These are phyloP conservation scores for Potorous gilbertii DNA, from an alignment of 2,797 vertebrate species.

Conservation along the genomic window DNA sequence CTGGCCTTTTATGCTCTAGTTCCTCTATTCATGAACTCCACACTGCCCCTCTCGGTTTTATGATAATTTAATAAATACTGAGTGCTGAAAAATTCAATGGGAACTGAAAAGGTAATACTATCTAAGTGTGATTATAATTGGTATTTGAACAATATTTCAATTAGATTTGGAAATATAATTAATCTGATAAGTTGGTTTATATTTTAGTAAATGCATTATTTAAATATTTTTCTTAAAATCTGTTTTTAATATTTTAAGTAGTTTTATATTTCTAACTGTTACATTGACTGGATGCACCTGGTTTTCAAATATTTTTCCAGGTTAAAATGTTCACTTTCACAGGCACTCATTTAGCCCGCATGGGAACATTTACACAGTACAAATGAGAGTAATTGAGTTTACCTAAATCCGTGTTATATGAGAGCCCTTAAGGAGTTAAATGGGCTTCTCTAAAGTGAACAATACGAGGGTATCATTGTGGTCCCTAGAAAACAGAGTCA, in stretches of 20 bases:
- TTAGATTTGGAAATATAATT: constrained; percentile 53
- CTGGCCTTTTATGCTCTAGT: neutral
- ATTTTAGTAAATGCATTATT: constrained; percentile 8
- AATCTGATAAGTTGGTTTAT: constrained; percentile 17
- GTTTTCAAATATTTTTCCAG: constrained; percentile 19
- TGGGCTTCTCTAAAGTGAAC: constrained; percentile 30
- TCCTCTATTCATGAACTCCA: neutral
- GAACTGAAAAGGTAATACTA: constrained; percentile 15
- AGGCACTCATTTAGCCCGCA: neutral
- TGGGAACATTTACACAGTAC: constrained; percentile 24
- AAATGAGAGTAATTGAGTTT: constrained; percentile 36
- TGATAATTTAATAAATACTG: neutral
- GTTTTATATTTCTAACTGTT: constrained; percentile 14
- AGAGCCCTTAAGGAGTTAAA: constrained; percentile 27
- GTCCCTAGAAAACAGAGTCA: neutral
- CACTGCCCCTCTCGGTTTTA: neutral
- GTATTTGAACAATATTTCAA: neutral
- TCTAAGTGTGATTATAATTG: neutral
- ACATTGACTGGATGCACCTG: constrained; percentile 14
- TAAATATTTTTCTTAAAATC: constrained; percentile 46
- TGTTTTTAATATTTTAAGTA: constrained; percentile 40
- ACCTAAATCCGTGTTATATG: neutral
- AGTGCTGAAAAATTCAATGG: constrained; percentile 33
- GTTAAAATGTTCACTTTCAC: neutral
- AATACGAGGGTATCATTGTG: constrained; percentile 25